Conservation (phyloP, 1,140 invertebrate genomes). For the Atopsyche davidsoni region DNA sequence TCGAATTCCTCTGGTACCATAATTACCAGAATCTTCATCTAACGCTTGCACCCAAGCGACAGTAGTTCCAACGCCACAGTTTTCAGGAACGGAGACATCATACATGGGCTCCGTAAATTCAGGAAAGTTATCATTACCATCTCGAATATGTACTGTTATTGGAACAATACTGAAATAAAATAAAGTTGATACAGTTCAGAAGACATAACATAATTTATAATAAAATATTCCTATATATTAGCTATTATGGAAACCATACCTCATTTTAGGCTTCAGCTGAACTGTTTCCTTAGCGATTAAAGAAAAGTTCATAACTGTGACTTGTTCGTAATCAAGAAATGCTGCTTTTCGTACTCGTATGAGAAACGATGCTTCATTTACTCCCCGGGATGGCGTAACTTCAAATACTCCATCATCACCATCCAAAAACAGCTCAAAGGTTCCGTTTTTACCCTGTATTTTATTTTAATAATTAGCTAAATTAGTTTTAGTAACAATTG, state of each 20-base stretch:
- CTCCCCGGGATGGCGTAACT: slow-evolving; percentile 78
- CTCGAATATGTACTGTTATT: slow-evolving; percentile 77
- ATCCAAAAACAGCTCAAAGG: slow-evolving; percentile 76
- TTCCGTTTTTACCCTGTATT: slow-evolving; percentile 84
- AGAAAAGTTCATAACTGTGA: slow-evolving; percentile 75
- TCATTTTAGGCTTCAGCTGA: slow-evolving; percentile 62
- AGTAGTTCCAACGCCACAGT: slow-evolving; percentile 73
- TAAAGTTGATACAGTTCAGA: neutral
- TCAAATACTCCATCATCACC: slow-evolving; percentile 81
- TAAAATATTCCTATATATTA: neutral
- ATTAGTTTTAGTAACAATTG: neutral
- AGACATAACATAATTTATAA: neutral
- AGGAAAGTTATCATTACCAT: slow-evolving; percentile 92
- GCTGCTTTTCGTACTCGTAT: slow-evolving; percentile 81
- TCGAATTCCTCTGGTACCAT: slow-evolving; percentile 78
- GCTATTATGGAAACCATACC: slow-evolving; percentile 33
- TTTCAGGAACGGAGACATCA: slow-evolving; percentile 74
- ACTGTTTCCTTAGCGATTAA: slow-evolving; percentile 80
- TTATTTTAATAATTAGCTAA: slow-evolving; percentile 15
- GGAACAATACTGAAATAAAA: slow-evolving; percentile 61
- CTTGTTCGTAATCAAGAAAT: slow-evolving; percentile 80
- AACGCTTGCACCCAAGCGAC: slow-evolving; percentile 76
- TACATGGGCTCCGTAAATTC: slow-evolving; percentile 76
- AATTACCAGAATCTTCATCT: slow-evolving; percentile 80
- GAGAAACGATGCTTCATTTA: slow-evolving; percentile 88